Conservation (phyloP, 30 jellyfish, hydroid and myxozoan genomes). For the Calvadosia cruxmelitensis region DNA sequence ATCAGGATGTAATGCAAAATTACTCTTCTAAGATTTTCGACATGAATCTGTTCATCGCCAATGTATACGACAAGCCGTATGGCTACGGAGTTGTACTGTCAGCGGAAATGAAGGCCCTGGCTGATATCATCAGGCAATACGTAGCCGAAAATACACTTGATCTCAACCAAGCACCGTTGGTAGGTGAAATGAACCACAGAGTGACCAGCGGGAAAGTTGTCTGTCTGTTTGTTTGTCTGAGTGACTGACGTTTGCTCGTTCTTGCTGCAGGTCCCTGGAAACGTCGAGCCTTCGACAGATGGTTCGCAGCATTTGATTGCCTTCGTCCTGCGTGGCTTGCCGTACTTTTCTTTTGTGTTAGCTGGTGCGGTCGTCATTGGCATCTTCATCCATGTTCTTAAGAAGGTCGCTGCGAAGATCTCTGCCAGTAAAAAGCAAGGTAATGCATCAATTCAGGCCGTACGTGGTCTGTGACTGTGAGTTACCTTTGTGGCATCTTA, state of each 20-base stretch:
- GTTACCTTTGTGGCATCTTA: too few species aligned
- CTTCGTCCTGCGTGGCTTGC: neutral
- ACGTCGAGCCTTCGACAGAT: neutral
- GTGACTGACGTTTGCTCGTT: too few species aligned
- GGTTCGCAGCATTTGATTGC: neutral
- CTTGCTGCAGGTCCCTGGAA: neutral
- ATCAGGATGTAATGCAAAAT: neutral
- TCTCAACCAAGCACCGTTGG: neutral
- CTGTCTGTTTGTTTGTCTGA: too few species aligned
- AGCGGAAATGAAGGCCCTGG: neutral
- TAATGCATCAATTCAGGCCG: too few species aligned
- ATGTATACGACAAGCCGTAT: neutral
- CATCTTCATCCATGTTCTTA: neutral
- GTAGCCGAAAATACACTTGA: neutral
- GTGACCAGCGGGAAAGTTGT: too few species aligned
- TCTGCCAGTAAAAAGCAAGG: too few species aligned
- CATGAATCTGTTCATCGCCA: neutral
- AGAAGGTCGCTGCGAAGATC: too few species aligned
- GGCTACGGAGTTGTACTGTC: neutral
- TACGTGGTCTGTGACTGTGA: too few species aligned
- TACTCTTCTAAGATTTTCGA: neutral
- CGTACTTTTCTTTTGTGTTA: neutral
- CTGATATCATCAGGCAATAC: neutral
- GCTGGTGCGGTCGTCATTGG: neutral
- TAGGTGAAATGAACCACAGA: too few species aligned